phyloP scores from a whole-genome alignment of 2,888 invertebrate species.

The Hydrotaea diabolus region DNA sequence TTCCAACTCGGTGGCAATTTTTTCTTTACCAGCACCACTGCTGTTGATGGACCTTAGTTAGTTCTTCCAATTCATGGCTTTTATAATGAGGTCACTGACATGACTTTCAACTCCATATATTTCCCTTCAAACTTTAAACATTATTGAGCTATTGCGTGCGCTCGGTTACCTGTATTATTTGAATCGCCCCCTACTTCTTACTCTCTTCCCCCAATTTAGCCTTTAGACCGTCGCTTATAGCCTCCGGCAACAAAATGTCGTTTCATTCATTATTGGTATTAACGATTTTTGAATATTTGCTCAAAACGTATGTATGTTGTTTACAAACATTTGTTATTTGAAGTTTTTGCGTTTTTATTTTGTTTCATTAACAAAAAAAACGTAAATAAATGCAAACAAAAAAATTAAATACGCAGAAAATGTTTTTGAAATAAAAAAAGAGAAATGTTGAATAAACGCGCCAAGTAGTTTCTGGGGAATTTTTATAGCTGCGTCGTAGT shows the following conservation, averaged over 20 bases:
- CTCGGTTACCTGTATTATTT: background rate
- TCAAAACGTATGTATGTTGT: background rate
- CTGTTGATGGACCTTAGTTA: background rate
- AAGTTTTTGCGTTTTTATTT: conserved; percentile 24
- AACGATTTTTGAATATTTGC: background rate
- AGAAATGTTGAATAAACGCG: background rate
- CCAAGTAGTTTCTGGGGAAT: conserved; percentile 2
- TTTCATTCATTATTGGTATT: conserved; percentile 9
- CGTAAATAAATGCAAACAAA: no score
- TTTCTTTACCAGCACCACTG: background rate
- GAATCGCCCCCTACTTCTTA: background rate
- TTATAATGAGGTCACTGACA: conserved; percentile 38
- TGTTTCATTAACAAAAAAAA: conserved; percentile 18
- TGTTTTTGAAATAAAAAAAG: background rate
- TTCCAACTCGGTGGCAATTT: no score
- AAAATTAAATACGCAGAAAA: background rate
- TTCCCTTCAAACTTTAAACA: background rate
- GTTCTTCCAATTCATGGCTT: background rate
- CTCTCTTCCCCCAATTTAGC: background rate
- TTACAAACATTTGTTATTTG: conserved; percentile 29
- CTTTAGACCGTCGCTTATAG: background rate
- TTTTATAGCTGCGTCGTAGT: conserved; percentile 8
- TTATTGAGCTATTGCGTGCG: conserved; percentile 14
- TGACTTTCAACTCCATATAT: conserved; percentile 19
- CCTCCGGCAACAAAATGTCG: background rate